phyloP scores from a whole-genome alignment of 2,888 invertebrate genomes.

The Drosophila nigricruria region DNA sequence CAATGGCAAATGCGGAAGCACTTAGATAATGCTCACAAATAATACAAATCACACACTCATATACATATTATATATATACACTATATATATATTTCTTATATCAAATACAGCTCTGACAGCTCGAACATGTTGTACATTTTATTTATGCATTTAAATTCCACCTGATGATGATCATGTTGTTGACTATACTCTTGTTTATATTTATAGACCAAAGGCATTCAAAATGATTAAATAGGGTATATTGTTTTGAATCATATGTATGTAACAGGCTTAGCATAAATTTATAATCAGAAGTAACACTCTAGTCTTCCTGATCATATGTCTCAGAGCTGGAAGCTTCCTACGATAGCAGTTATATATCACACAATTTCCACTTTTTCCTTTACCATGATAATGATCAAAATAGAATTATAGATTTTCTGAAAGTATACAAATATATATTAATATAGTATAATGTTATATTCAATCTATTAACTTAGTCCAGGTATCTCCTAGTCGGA shows the following conservation, averaged over 20 bases:
- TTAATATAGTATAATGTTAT: neutral
- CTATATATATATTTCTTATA: neutral
- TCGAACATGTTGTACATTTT: conserved; percentile 26
- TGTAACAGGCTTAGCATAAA: neutral
- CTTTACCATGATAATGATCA: too few species aligned
- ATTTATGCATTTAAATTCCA: conserved; percentile 46
- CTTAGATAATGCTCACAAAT: conserved; percentile 31
- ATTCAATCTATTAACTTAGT: neutral
- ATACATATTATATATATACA: conserved; percentile 3
- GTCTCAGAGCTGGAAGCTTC: too few species aligned
- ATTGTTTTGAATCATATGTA: neutral
- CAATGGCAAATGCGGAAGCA: conserved; percentile 43
- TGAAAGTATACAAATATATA: too few species aligned
- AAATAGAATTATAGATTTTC: too few species aligned
- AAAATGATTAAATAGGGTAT: conserved; percentile 1
- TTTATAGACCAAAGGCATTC: conserved; percentile 1
- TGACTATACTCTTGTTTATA: conserved; percentile 9
- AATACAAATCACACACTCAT: conserved; percentile 23
- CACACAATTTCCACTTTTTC: too few species aligned
- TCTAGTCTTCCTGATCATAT: too few species aligned
- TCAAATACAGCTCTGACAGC: conserved; percentile 23
- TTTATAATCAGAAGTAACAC: too few species aligned
- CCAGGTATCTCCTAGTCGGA: neutral
- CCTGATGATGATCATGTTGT: conserved; percentile 36
- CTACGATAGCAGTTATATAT: too few species aligned